Evolutionary conservation across 2,797 vertebrate genomes (phyloP).

Genomic region (Enteromius mattozi): DNA sequence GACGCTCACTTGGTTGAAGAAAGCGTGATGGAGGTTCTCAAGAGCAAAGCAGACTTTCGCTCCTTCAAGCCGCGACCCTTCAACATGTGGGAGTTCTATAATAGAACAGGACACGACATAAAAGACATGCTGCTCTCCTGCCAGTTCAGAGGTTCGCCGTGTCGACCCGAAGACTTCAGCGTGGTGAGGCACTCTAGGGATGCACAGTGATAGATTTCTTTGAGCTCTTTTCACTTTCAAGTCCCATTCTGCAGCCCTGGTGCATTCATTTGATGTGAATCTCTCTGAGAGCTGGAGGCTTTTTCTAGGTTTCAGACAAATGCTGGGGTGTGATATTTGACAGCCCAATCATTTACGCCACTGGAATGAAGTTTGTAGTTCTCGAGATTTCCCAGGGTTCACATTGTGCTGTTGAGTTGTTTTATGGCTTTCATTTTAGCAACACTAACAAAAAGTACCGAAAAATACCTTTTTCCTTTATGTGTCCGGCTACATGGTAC

Average conservation of each 20-base stretch:
- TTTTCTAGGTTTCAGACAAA: slow-evolving; percentile 16
- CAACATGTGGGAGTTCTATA: slow-evolving; percentile 97
- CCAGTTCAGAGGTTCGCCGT: slow-evolving; percentile 89
- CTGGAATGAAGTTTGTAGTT: slow-evolving; percentile 22
- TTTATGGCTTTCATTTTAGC: slow-evolving; percentile 30
- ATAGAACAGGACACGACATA: slow-evolving; percentile 94
- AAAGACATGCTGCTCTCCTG: slow-evolving; percentile 95
- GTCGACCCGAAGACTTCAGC: slow-evolving; percentile 92
- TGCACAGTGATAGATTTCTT: slow-evolving; percentile 17
- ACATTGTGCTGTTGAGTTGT: slow-evolving; percentile 8
- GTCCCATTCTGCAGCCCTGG: slow-evolving; percentile 18
- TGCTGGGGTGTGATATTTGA: slow-evolving; percentile 22
- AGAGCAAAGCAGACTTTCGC: slow-evolving; percentile 94
- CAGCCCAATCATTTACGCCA: slow-evolving; percentile 37
- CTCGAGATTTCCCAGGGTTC: slow-evolving; percentile 32
- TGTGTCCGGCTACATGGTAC: background rate
- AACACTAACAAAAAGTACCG: background rate
- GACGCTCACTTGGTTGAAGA: slow-evolving; percentile 94
- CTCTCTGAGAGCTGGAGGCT: slow-evolving; percentile 11
- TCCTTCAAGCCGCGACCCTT: slow-evolving; percentile 97
- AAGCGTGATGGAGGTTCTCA: slow-evolving; percentile 91
- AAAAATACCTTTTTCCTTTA: background rate
- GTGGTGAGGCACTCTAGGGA: slow-evolving; percentile 83
- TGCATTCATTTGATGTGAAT: slow-evolving; percentile 15
- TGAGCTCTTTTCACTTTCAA: slow-evolving; percentile 8